phyloP scores from a whole-genome alignment of 2,797 vertebrate genomes.

The Linurgus olivaceus region DNA sequence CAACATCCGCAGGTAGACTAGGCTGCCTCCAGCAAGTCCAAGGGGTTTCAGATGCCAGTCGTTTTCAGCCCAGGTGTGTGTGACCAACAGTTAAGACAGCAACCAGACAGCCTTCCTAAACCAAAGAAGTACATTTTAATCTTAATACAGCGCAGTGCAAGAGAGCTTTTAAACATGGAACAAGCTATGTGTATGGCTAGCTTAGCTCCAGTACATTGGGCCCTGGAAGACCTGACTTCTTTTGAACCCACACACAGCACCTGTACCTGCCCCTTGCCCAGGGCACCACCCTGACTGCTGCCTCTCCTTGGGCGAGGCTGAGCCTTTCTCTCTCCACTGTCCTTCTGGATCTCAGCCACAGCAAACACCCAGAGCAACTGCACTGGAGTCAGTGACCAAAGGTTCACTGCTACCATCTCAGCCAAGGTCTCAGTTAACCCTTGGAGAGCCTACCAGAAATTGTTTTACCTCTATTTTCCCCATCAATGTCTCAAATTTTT shows the following conservation, averaged over 20 bases:
- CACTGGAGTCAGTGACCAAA: not conserved
- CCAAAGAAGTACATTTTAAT: slow-evolving; percentile 8
- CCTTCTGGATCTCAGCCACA: not conserved
- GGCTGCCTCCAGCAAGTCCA: not conserved
- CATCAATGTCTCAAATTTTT: fast-evolving
- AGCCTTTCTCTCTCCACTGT: not conserved
- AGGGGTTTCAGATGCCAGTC: not conserved
- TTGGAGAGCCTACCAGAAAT: not conserved
- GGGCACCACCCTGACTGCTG: not conserved
- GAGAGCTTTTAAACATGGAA: not conserved
- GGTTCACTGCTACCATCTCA: not conserved
- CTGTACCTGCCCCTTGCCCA: not conserved
- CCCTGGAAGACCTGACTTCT: not conserved
- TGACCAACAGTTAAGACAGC: not conserved
- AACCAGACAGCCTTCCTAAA: slow-evolving; percentile 27
- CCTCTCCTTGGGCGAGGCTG: not conserved
- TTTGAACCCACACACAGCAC: not conserved
- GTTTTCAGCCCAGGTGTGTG: not conserved
- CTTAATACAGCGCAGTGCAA: not conserved
- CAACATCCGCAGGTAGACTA: not conserved
- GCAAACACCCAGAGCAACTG: not conserved
- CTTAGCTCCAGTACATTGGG: not conserved
- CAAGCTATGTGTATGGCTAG: not conserved
- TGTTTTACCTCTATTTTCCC: not conserved
- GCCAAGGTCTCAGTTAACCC: not conserved